Percentiles rank a stretch among this genome's conserved stretches.
Conservation (phyloP, 2,113 vertebrate species). For the Notarius lentiginosus region DNA sequence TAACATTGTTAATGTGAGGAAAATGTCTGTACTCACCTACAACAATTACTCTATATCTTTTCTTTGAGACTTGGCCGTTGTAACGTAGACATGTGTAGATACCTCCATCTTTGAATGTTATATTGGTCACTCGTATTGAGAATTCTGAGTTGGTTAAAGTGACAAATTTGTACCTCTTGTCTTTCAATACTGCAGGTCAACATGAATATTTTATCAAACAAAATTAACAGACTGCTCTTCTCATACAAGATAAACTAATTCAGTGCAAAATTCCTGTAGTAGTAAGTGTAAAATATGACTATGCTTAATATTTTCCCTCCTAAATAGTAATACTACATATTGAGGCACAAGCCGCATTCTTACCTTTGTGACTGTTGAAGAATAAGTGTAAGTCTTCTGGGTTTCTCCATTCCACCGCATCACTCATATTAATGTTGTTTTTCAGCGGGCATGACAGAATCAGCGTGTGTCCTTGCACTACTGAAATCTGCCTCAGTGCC, state of each 20-base stretch:
- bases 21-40: conserved; percentile 62
- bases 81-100: conserved; percentile 68
- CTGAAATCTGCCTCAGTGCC: conserved; percentile 47
- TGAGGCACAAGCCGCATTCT: background rate
- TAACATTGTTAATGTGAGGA: background rate
- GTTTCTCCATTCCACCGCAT: conserved; percentile 67
- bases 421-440: background rate
- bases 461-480: conserved; percentile 63
- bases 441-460: conserved; percentile 58
- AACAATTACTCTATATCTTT: conserved; percentile 65
- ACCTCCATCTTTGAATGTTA: conserved; percentile 70
- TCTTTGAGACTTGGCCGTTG: background rate
- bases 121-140: conserved; percentile 59
- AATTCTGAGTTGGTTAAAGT: conserved; percentile 57
- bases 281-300: background rate
- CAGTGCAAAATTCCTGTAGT: background rate
- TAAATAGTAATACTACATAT: background rate
- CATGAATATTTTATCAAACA: conserved; percentile 1
- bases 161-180: conserved; percentile 61
- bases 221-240: background rate
- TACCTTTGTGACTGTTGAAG: conserved; percentile 61
- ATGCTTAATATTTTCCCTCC: background rate
- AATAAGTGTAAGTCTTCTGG: conserved; percentile 61
- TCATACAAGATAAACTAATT: background rate
- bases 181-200: conserved; percentile 56